These are phyloP conservation scores for Trypoxylon attenuatum DNA, from an alignment of 2,888 invertebrate species.

Conservation along the genomic window DNA sequence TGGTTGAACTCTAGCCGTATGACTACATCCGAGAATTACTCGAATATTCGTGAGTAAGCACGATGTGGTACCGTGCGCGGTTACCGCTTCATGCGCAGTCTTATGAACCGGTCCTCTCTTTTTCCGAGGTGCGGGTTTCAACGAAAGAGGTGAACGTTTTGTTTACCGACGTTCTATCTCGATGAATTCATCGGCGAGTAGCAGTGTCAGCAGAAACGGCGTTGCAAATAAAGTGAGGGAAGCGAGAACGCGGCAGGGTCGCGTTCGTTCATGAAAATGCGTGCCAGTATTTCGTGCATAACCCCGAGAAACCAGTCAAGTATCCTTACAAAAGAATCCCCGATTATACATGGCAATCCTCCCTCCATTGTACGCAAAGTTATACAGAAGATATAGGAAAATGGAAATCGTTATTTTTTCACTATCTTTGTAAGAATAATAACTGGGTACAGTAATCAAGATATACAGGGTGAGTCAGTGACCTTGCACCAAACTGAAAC, in stretches of 20 bases:
- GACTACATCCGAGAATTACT: too few relatives aligned
- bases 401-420: too few relatives aligned
- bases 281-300: constrained; percentile 42
- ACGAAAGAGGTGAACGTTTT: constrained; percentile 62
- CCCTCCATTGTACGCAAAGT: not conserved
- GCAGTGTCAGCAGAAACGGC: constrained; percentile 60
- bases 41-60: not conserved
- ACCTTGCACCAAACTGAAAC: too few relatives aligned
- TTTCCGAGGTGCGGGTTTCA: constrained; percentile 42
- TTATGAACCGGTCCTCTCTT: constrained; percentile 23
- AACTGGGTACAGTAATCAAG: too few relatives aligned
- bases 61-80: not conserved
- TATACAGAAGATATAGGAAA: not conserved
- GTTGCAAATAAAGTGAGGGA: constrained; percentile 59
- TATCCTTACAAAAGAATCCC: not conserved
- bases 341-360: not conserved
- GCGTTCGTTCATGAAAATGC: constrained; percentile 49
- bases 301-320: constrained; percentile 24
- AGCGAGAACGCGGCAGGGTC: constrained; percentile 38
- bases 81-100: constrained; percentile 16
- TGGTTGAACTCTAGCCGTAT: too few relatives aligned
- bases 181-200: constrained; percentile 59
- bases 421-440: too few relatives aligned
- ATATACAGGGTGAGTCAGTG: too few relatives aligned
- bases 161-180: constrained; percentile 64